Evolutionary conservation across 2,888 invertebrate genomes (phyloP), one percentile per base, ranked within the genome.

Genomic region (Heterodera filipjevi): DNA sequence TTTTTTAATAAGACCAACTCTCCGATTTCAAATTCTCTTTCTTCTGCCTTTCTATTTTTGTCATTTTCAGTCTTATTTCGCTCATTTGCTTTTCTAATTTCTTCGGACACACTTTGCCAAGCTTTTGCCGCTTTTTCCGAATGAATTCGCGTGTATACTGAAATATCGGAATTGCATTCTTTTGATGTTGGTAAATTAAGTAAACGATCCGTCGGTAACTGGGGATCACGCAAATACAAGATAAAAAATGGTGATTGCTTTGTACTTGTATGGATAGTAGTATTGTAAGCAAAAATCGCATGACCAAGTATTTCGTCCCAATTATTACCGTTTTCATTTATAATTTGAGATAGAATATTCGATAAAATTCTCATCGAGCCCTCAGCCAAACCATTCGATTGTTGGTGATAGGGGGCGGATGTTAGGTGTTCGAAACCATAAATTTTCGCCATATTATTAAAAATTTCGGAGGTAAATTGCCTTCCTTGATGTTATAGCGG

Each of bases 401-500:
- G 76, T 16, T 44, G 76, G n/a, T 76, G 44, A 22, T 66, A 76
- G 2, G 46, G 59, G 2, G 76, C 32, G 5, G 68, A 33, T 3
- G 8, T 68, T 6, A 5, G 19, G 10, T 76, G 66, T 27, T 46
- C 30, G 16, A 68, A 44, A 6, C 49, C 39, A 35, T 27, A 76
- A 22, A 66, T 33, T 35, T 39, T 30, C 3, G 22, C 32, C 16
- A 76, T 16, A n/a, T 70, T 39, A 3, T n/a, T 46, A 22, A 76
- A 46, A 5, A 76, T 16, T 19, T 32, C 22, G 1, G 44, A 39
- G 0, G 59, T 46, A 27, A 68, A 76, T 10, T 66, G 46, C 27
- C 46, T 33, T 30, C 76, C 76, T 59, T 59, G 59, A 44, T 30
- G 22, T 78, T 78, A 71, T 79, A 77, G 32, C 85, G 74, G 8